Evolutionary conservation across 1,140 invertebrate genomes (phyloP).

Genomic region (Dinothrombium tinctorium): DNA sequence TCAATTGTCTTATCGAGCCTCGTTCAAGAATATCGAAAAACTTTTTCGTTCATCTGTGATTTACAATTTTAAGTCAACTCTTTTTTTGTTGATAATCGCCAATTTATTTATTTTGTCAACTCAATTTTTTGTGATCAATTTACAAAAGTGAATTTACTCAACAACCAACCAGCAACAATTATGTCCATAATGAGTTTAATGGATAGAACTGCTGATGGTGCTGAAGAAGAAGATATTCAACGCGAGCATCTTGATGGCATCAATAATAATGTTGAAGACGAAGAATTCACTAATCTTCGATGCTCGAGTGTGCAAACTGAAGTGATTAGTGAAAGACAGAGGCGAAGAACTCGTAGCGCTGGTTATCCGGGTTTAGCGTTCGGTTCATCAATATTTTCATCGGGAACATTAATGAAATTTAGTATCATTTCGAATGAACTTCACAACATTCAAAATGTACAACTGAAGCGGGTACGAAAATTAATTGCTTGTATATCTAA

Average conservation of each 20-base stretch:
- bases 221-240: no score
- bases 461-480: slow-evolving; percentile 79
- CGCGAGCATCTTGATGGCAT: no score
- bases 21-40: no score
- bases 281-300: slow-evolving; percentile 29
- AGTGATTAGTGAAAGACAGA: slow-evolving; percentile 45
- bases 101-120: background rate
- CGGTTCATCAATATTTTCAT: slow-evolving; percentile 71
- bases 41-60: no score
- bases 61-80: no score
- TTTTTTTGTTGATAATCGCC: slow-evolving; percentile 15
- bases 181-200: no score
- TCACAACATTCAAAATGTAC: slow-evolving; percentile 87
- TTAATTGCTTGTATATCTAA: no score
- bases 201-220: no score
- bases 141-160: no score
- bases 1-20: no score
- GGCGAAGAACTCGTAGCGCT: slow-evolving; percentile 38
- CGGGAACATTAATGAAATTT: slow-evolving; percentile 93
- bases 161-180: no score
- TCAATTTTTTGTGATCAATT: no score
- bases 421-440: slow-evolving; percentile 86
- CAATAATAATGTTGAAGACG: background rate
- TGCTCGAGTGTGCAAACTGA: slow-evolving; percentile 68
- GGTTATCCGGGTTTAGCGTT: slow-evolving; percentile 79